Evolutionary conservation across 2,113 vertebrate species (phyloP).

Genomic region (Micronycteris hirsuta): DNA sequence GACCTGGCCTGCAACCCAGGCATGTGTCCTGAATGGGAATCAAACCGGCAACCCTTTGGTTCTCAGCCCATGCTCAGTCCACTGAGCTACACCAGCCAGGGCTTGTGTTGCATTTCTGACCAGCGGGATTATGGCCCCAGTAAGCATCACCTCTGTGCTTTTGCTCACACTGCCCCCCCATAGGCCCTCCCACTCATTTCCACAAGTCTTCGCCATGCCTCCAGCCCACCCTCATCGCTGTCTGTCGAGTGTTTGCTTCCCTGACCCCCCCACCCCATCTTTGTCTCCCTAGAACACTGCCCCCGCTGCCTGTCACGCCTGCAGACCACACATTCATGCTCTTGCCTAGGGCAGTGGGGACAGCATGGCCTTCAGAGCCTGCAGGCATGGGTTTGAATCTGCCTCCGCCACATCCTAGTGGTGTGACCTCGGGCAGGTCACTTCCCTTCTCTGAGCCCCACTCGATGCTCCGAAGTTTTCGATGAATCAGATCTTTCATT

Average conservation of each 20-base stretch:
- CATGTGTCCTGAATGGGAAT: too few relatives aligned
- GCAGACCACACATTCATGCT: accelerated
- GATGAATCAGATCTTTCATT: background rate
- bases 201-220: background rate
- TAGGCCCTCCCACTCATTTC: background rate
- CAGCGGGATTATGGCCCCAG: accelerated
- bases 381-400: background rate
- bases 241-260: background rate
- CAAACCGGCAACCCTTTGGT: too few relatives aligned
- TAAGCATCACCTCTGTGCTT: background rate
- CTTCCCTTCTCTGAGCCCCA: background rate
- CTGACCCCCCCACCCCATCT: background rate
- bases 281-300: background rate
- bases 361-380: background rate
- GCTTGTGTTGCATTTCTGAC: background rate
- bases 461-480: background rate
- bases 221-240: background rate
- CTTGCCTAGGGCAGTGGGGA: background rate
- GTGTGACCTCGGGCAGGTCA: background rate
- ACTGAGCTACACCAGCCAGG: too few relatives aligned
- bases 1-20: too few relatives aligned
- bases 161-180: background rate
- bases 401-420: background rate
- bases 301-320: background rate
- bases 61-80: too few relatives aligned